A percentile compares a stretch with the other conserved stretches of the same genome.
Evolutionary conservation across 2,113 vertebrate species (phyloP).

Genomic region (Zosterops hypoxanthus): DNA sequence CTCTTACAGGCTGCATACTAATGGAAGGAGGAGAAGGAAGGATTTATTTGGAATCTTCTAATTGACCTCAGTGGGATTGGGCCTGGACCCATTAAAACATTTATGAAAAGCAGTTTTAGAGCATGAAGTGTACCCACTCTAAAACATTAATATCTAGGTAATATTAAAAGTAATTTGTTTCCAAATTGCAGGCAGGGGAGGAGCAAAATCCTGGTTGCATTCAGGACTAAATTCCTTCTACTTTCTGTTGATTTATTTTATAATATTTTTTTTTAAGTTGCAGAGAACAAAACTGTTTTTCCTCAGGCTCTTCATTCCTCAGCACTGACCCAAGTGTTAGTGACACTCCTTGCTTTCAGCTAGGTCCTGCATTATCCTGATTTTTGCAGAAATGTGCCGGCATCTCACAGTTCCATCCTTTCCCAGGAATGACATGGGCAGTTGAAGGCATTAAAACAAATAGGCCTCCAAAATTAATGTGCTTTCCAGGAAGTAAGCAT

Average conservation of each 20-base stretch:
- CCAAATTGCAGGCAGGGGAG: conserved; percentile 26
- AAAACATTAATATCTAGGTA: conserved; percentile 55
- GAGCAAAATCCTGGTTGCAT: background rate
- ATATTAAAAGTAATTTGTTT: conserved; percentile 66
- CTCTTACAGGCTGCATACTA: background rate
- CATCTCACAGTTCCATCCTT: background rate
- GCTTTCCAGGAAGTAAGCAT: background rate
- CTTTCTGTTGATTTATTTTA: background rate
- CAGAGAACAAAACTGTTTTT: background rate
- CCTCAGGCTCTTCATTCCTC: background rate
- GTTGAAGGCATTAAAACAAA: conserved; percentile 1
- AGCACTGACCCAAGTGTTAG: background rate
- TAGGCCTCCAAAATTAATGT: background rate
- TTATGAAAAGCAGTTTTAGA: conserved; percentile 54
- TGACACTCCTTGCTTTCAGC: background rate
- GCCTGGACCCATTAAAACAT: conserved; percentile 40
- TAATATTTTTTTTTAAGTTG: background rate
- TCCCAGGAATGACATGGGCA: background rate
- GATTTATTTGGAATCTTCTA: conserved; percentile 41
- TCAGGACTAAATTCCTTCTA: background rate
- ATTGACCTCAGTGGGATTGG: conserved; percentile 48
- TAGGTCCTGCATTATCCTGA: background rate
- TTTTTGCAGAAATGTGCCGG: background rate
- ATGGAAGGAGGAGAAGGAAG: background rate
- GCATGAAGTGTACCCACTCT: conserved; percentile 38